Conservation (phyloP, 2,797 vertebrate species). For the Anabas testudineus region DNA sequence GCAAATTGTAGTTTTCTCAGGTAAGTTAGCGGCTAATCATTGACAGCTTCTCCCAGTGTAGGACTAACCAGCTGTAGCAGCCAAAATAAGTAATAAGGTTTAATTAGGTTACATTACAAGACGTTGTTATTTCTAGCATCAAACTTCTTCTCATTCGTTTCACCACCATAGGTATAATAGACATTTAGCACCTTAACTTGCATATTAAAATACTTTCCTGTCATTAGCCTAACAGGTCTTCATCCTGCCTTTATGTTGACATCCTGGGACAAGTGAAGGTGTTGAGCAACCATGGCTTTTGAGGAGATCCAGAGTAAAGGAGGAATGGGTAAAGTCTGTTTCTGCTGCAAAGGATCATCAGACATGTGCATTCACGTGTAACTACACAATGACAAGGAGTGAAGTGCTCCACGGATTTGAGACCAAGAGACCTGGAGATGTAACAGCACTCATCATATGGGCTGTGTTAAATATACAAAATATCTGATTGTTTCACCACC, state of each 20-base stretch:
- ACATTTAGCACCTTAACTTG: not conserved
- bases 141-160: too few species aligned
- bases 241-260: constrained; percentile 38
- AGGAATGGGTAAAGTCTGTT: constrained; percentile 69
- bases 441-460: not conserved
- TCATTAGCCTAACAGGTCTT: constrained; percentile 38
- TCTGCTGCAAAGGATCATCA: not conserved
- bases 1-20: constrained; percentile 10
- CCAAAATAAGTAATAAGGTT: too few species aligned
- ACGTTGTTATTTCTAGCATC: too few species aligned
- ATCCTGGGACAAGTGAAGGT: constrained; percentile 30
- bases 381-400: not conserved
- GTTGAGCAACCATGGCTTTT: constrained; percentile 76
- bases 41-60: not conserved
- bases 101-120: not conserved
- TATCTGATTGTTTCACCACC: too few species aligned
- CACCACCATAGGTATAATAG: too few species aligned
- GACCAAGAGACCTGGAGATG: too few species aligned
- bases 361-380: too few species aligned
- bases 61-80: not conserved
- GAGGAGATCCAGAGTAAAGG: constrained; percentile 85
- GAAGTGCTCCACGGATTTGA: not conserved
- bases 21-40: not conserved
- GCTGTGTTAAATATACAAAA: not conserved
- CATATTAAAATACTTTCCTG: not conserved